Evolutionary conservation across 2,797 vertebrate species (phyloP).

Genomic region (Fundulus diaphanus): DNA sequence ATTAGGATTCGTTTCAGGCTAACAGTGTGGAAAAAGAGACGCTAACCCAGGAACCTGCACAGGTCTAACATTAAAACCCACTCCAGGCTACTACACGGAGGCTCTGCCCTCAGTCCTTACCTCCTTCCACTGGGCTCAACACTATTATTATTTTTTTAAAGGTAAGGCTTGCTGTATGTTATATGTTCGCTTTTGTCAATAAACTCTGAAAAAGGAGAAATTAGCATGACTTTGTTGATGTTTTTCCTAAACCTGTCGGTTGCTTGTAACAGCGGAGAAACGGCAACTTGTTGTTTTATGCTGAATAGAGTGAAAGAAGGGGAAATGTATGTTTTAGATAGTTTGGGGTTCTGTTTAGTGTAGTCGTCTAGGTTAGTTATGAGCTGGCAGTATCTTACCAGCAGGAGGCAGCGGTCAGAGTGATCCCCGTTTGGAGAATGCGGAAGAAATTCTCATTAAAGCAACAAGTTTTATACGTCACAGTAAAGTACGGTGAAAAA

Average conservation of each 20-base stretch:
- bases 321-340: neutral
- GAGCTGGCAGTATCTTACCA: neutral
- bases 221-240: neutral
- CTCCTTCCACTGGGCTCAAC: slow-evolving; percentile 5
- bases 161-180: slow-evolving; percentile 5
- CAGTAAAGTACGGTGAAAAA: neutral
- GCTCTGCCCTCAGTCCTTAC: neutral
- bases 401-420: neutral
- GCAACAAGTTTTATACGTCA: neutral
- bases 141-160: neutral
- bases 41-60: neutral
- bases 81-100: neutral
- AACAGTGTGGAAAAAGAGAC: slow-evolving; percentile 2
- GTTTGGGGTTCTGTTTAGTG: too few relatives aligned
- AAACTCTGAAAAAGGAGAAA: neutral
- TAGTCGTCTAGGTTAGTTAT: too few relatives aligned
- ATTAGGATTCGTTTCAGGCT: slow-evolving; percentile 18
- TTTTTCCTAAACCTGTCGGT: too few relatives aligned
- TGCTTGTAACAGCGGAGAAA: neutral
- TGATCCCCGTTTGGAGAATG: neutral
- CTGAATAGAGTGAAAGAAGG: too few relatives aligned
- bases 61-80: neutral
- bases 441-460: neutral
- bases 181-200: slow-evolving; percentile 6
- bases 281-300: neutral